Evolutionary conservation across 2,113 vertebrate species (phyloP).

Genomic region (Calyptomena viridis): DNA sequence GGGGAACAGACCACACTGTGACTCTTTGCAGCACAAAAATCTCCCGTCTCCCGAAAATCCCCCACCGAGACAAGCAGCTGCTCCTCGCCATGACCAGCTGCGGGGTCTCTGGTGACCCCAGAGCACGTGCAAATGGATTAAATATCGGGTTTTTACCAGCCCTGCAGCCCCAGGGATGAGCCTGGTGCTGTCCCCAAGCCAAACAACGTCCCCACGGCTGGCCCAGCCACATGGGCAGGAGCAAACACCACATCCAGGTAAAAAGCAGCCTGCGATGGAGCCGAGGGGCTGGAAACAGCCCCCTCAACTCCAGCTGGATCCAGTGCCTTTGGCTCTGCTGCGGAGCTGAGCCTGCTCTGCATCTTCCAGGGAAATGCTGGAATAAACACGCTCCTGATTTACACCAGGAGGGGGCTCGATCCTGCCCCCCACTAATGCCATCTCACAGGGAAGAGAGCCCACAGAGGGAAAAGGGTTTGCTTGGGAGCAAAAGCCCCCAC

Average conservation of each 20-base stretch:
- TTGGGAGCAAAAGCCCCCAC: background rate
- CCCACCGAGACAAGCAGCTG: background rate
- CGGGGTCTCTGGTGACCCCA: background rate
- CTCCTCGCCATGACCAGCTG: fast-evolving
- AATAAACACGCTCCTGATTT: background rate
- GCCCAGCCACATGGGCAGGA: background rate
- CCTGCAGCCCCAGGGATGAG: background rate
- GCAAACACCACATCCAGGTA: fast-evolving
- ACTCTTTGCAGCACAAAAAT: background rate
- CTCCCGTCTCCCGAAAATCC: fast-evolving
- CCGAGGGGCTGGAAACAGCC: background rate
- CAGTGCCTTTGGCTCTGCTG: background rate
- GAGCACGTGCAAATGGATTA: background rate
- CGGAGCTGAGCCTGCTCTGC: background rate
- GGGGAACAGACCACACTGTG: fast-evolving
- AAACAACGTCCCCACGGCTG: background rate
- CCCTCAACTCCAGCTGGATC: background rate
- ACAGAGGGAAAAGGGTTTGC: background rate
- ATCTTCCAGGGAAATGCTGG: background rate
- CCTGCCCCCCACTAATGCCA: background rate
- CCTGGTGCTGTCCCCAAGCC: background rate
- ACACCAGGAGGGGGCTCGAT: fast-evolving
- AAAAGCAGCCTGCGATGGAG: background rate
- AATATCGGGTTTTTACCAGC: background rate
- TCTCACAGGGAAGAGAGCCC: background rate